phyloP scores from a whole-genome alignment of 2,888 invertebrate species.

The Laothoe populi region DNA sequence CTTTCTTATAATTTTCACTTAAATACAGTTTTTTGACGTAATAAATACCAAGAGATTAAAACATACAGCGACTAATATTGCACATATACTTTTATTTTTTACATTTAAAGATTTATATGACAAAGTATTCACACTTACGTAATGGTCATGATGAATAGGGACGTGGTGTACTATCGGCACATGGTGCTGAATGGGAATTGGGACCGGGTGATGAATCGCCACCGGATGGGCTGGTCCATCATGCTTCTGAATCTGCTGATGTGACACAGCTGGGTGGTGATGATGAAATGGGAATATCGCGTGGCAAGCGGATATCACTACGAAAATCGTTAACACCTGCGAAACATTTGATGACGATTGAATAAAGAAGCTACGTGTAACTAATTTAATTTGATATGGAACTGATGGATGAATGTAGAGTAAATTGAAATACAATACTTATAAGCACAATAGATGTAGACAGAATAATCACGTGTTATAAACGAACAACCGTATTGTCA shows the following conservation, averaged over 20 bases:
- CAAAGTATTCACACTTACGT: slow-evolving; percentile 59
- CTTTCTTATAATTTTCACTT: no score
- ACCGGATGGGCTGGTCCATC: slow-evolving; percentile 67
- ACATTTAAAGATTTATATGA: neutral
- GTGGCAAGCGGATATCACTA: slow-evolving; percentile 65
- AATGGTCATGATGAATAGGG: slow-evolving; percentile 67
- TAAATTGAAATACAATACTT: neutral
- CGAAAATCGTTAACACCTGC: slow-evolving; percentile 62
- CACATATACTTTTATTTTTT: no score
- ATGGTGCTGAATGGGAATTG: slow-evolving; percentile 56
- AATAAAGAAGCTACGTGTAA: slow-evolving; percentile 17
- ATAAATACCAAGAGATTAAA: no score
- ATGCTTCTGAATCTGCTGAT: slow-evolving; percentile 73
- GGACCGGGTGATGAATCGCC: slow-evolving; percentile 55
- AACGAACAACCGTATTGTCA: neutral
- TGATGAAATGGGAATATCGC: slow-evolving; percentile 70
- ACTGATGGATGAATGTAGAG: neutral
- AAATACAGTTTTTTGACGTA: no score
- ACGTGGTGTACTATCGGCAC: slow-evolving; percentile 57
- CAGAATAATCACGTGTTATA: neutral
- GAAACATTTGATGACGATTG: slow-evolving; percentile 30
- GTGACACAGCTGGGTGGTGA: slow-evolving; percentile 70
- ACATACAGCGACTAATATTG: no score
- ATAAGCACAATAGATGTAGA: neutral
- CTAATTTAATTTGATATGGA: neutral